Percentiles rank a stretch among this genome's conserved stretches.
These are phyloP conservation scores for Sclerodermus sp. DNA, from an alignment of 2,888 invertebrate genomes.

Conservation along the genomic window DNA sequence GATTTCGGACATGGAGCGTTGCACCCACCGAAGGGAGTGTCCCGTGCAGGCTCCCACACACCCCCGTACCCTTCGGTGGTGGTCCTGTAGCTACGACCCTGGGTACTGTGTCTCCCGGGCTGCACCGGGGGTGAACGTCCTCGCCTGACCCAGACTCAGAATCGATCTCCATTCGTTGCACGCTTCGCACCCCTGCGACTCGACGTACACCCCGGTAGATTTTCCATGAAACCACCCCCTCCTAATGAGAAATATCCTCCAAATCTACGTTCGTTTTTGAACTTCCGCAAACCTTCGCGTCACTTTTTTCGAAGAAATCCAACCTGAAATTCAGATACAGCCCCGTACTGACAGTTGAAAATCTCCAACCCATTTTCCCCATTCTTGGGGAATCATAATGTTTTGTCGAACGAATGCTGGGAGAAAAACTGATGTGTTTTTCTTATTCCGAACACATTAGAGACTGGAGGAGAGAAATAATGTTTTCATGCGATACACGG, in stretches of 20 bases:
- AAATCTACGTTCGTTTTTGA: too few relatives aligned
- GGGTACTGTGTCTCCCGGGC: slow-evolving; percentile 56
- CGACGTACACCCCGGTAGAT: slow-evolving; percentile 20
- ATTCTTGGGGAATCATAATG: too few relatives aligned
- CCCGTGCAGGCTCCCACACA: slow-evolving; percentile 23
- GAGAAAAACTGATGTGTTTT: too few relatives aligned
- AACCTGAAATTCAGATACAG: too few relatives aligned
- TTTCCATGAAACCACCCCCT: slow-evolving; percentile 33
- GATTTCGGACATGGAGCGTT: slow-evolving; percentile 26
- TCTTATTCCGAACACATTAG: too few relatives aligned
- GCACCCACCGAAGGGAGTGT: slow-evolving; percentile 38
- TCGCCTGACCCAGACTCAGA: slow-evolving; percentile 57
- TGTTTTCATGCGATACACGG: too few relatives aligned
- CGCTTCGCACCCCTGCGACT: slow-evolving; percentile 26
- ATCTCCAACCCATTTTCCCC: too few relatives aligned
- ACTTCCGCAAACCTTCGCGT: too few relatives aligned
- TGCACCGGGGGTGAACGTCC: slow-evolving; percentile 56
- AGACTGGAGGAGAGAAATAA: too few relatives aligned
- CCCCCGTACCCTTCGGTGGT: slow-evolving; percentile 27
- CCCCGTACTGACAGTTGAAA: too few relatives aligned
- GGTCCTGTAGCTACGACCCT: slow-evolving; percentile 51
- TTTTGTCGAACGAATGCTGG: too few relatives aligned
- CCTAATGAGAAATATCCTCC: slow-evolving; percentile 14
- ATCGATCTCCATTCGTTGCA: slow-evolving; percentile 55
- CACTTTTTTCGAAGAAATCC: too few relatives aligned